Evolutionary conservation across 2,113 vertebrate species (phyloP).

Genomic region (Cyphomyrus discorhynchus): DNA sequence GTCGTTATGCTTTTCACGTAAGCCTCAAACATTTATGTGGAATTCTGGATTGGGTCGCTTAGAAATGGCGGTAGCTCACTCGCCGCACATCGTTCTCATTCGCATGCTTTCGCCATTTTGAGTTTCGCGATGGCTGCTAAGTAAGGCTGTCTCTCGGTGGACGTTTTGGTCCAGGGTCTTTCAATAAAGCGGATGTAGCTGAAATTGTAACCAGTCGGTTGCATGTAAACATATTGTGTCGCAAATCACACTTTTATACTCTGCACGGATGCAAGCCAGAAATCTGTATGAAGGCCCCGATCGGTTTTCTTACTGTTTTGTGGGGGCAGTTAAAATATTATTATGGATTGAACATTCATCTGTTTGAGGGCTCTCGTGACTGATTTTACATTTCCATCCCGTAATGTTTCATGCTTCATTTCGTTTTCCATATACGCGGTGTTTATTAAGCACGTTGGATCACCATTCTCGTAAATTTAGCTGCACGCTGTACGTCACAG

Average conservation of each 20-base stretch:
- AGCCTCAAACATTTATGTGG: neutral
- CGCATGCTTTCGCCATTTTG: neutral
- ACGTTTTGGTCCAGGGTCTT: neutral
- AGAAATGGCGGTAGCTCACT: neutral
- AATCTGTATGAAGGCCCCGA: neutral
- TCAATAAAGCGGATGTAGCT: neutral
- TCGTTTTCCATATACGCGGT: neutral
- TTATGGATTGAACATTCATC: neutral
- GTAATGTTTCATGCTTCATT: neutral
- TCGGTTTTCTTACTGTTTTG: neutral
- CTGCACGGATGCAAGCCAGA: neutral
- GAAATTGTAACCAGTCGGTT: neutral
- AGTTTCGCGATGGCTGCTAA: neutral
- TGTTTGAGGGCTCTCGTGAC: neutral
- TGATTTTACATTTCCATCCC: neutral
- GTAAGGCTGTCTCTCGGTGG: neutral
- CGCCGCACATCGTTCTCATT: neutral
- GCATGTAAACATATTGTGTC: neutral
- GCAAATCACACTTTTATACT: no score
- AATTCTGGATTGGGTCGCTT: neutral
- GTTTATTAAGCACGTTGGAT: neutral
- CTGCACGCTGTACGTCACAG: neutral
- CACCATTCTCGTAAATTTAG: neutral
- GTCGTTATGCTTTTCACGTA: neutral
- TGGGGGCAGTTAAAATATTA: neutral